Evolutionary conservation across 2,797 vertebrate species (phyloP).

Genomic region (Garrulus glandarius): DNA sequence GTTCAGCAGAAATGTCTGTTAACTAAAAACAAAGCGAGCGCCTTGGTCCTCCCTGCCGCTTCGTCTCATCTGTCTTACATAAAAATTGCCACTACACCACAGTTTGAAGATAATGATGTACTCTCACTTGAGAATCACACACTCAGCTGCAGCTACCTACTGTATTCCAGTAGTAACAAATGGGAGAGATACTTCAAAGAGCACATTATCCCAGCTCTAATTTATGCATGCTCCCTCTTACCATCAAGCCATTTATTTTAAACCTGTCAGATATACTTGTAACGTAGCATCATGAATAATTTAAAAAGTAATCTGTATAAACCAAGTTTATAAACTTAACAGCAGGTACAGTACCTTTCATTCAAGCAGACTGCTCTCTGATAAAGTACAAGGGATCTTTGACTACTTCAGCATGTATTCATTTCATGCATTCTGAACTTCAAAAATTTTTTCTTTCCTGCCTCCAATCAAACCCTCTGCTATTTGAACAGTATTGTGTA

Average conservation of each 20-base stretch:
- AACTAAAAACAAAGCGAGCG: not conserved
- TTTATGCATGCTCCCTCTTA: slow-evolving; percentile 60
- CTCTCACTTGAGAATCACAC: slow-evolving; percentile 4
- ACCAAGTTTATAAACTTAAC: slow-evolving; percentile 57
- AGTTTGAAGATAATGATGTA: not conserved
- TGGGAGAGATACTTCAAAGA: slow-evolving; percentile 56
- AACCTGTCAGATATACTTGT: slow-evolving; percentile 53
- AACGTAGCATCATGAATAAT: slow-evolving; percentile 59
- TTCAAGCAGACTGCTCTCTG: slow-evolving; percentile 41
- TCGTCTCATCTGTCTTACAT: not conserved
- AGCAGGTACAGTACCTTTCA: slow-evolving; percentile 55
- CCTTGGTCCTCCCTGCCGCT: not conserved
- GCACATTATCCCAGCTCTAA: slow-evolving; percentile 52
- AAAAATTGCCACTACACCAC: not conserved
- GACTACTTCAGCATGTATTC: slow-evolving; percentile 16
- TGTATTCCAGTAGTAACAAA: slow-evolving; percentile 45
- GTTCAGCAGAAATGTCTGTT: not conserved
- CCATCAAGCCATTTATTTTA: slow-evolving; percentile 62
- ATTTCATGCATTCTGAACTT: not conserved
- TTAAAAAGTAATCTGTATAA: slow-evolving; percentile 56
- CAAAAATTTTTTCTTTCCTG: not conserved
- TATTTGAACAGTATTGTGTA: not conserved
- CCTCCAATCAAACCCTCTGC: not conserved
- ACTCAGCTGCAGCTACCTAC: slow-evolving; percentile 35
- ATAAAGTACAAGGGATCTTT: slow-evolving; percentile 26